These are phyloP conservation scores for Eutrigla gurnardus DNA, from an alignment of 2,797 vertebrate genomes.

Conservation along the genomic window DNA sequence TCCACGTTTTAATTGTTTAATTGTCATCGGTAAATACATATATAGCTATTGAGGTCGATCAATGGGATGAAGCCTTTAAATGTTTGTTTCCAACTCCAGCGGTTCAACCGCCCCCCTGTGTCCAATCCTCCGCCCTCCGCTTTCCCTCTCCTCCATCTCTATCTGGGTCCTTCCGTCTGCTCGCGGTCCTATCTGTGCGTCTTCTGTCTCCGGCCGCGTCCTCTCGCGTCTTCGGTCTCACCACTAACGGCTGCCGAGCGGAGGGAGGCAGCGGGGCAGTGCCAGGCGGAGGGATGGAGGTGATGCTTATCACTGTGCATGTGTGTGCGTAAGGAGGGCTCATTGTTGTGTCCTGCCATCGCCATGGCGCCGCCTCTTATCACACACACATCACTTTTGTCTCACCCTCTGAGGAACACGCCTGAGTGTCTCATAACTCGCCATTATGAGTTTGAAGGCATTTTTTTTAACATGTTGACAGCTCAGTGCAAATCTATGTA, in stretches of 20 bases:
- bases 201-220: constrained; percentile 34
- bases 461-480: not conserved
- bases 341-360: constrained; percentile 84
- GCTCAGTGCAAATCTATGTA: no score
- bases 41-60: not conserved
- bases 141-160: constrained; percentile 11
- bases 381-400: constrained; percentile 86
- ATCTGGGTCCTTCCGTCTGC: constrained; percentile 6
- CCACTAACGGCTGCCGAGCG: constrained; percentile 33
- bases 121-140: not conserved
- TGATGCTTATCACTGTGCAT: constrained; percentile 69
- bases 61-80: not conserved
- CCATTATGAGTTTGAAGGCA: not conserved
- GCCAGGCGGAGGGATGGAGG: constrained; percentile 61
- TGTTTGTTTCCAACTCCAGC: not conserved
- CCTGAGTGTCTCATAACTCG: constrained; percentile 48
- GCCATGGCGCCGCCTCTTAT: constrained; percentile 88
- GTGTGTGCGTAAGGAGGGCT: constrained; percentile 76
- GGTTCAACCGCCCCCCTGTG: constrained; percentile 2
- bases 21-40: no score
- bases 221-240: constrained; percentile 41
- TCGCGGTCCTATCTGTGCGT: constrained; percentile 47
- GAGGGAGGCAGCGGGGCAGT: constrained; percentile 53
- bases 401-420: constrained; percentile 80
- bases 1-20: no score